Conservation (phyloP, 1,140 invertebrate genomes). For the Eufriesea mexicana region DNA sequence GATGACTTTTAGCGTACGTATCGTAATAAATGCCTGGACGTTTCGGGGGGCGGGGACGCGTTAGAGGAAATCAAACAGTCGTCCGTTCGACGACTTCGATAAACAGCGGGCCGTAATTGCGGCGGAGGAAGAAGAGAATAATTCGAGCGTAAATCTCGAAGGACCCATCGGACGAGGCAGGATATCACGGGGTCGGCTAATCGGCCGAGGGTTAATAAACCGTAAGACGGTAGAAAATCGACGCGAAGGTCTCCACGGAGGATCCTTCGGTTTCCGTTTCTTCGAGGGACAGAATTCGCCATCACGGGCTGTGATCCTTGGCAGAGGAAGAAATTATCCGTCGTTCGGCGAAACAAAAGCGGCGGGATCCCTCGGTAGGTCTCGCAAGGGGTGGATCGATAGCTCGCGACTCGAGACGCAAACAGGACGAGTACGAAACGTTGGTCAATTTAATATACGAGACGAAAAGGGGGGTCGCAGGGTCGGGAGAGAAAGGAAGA, state of each 20-base stretch:
- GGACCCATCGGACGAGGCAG: slow-evolving; percentile 40
- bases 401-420: slow-evolving; percentile 30
- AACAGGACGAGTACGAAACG: slow-evolving; percentile 54
- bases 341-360: slow-evolving; percentile 59
- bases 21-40: too few relatives aligned
- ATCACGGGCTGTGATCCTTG: slow-evolving; percentile 23
- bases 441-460: slow-evolving; percentile 58
- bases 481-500: neutral
- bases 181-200: slow-evolving; percentile 56
- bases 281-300: slow-evolving; percentile 8
- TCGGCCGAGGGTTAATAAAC: slow-evolving; percentile 68
- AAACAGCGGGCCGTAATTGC: slow-evolving; percentile 29
- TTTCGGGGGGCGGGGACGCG: too few relatives aligned
- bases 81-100: neutral
- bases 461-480: too few relatives aligned
- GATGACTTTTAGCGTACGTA: too few relatives aligned
- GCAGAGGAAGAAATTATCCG: slow-evolving; percentile 65
- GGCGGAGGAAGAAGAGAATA: slow-evolving; percentile 45
- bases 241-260: slow-evolving; percentile 55
- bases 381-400: slow-evolving; percentile 52
- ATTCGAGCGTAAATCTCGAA: slow-evolving; percentile 62
- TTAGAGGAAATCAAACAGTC: neutral
- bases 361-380: neutral
- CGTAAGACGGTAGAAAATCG: slow-evolving; percentile 55
- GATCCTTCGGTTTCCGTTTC: slow-evolving; percentile 11